Evolutionary conservation across 2,888 invertebrate species (phyloP), one percentile per base, ranked within the genome.

Genomic region (Onchidella celtica): DNA sequence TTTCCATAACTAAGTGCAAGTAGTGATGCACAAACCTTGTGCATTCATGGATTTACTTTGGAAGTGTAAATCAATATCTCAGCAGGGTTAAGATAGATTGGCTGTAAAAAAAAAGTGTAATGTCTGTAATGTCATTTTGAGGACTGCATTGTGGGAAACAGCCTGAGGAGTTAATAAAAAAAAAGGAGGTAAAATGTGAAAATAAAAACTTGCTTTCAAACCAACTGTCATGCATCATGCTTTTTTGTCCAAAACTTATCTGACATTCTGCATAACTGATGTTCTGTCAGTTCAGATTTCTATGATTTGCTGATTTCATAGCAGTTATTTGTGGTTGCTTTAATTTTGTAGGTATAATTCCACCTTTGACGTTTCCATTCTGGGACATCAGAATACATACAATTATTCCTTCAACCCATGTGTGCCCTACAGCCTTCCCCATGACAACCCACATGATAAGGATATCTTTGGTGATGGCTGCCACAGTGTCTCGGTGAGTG

Each of bases 391-490:
- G n/a, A 65, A 70, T 3, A 27, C 74, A 0, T 89, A 87, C 87
- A 89, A 87, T 55, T 91, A 91, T 76, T 87, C 88, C 4, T 91
- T 87, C 79, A 89, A 89, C 81, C 91, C 91, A 0, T 91, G 91
- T 80, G 73, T 73, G 1, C 82, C 87, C 0, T 90, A 88, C 80
- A 89, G 87, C 65, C 85, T 87, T 47, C 91, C 91, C 6, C 78
- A 84, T 14, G 78, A 87, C 70, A 81, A 89, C 65, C 88, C 88
- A 0, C 85, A 89, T 73, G 75, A 73, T 6, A 86, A 86, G 34
- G 73, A 61, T 36, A 17, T 73, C 1, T 88, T 86, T 81, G 91
- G 90, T 9, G 90, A 90, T 79, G 84, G 86, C 14, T 91, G 91
- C 82, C 84, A 86, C 34, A 86, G 86, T 74, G 90, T 90, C 0